Conservation (phyloP, 2,888 invertebrate species). For the Dorcus hopei region DNA sequence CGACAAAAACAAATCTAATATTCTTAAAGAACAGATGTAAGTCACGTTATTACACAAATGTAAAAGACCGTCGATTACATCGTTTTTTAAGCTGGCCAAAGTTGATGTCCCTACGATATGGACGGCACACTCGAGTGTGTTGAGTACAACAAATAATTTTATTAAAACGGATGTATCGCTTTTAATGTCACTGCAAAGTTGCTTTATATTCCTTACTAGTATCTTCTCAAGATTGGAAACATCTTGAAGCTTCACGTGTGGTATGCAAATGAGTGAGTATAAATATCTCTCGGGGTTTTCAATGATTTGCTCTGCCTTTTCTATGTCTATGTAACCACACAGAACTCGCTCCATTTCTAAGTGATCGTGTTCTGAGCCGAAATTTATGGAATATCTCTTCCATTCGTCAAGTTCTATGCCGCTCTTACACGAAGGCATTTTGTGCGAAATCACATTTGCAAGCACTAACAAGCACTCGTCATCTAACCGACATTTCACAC, state of each 20-base stretch:
- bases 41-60: constrained; percentile 51
- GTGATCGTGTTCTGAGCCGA: constrained; percentile 48
- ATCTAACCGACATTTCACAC: constrained; percentile 55
- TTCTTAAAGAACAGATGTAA: constrained; percentile 52
- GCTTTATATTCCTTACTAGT: constrained; percentile 20
- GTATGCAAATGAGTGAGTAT: constrained; percentile 54
- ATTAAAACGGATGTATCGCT: constrained; percentile 12
- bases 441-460: constrained; percentile 63
- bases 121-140: constrained; percentile 58
- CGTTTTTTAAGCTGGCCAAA: constrained; percentile 39
- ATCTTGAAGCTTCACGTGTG: constrained; percentile 50
- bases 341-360: constrained; percentile 49
- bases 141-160: constrained; percentile 55
- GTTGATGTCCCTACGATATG: constrained; percentile 55
- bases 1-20: constrained; percentile 56
- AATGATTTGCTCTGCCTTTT: constrained; percentile 45
- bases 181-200: constrained; percentile 8
- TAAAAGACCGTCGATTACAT: constrained; percentile 49
- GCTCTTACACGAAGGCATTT: constrained; percentile 61
- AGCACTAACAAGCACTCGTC: constrained; percentile 58
- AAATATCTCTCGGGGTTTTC: constrained; percentile 50
- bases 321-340: constrained; percentile 35
- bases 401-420: constrained; percentile 61
- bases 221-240: constrained; percentile 40
- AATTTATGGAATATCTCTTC: constrained; percentile 65